Conservation (phyloP, 2,113 vertebrate species). For the Nothoprocta pentlandii region DNA sequence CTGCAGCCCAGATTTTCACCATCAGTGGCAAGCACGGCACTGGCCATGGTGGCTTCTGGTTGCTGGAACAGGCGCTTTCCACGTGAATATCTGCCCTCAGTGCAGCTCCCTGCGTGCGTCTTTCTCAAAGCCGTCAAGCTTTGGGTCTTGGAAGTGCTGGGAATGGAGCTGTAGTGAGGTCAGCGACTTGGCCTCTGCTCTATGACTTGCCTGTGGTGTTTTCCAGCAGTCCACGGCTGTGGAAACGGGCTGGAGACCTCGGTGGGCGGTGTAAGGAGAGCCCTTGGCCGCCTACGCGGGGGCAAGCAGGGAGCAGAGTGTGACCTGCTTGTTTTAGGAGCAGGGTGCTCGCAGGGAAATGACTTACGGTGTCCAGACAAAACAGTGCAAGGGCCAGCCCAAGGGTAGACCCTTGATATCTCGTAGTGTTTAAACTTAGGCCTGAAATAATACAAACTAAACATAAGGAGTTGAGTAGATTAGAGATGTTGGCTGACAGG, state of each 20-base stretch:
- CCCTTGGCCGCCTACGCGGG: fast-evolving
- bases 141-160: neutral
- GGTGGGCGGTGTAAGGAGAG: neutral
- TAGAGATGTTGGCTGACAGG: neutral
- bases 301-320: neutral
- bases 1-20: neutral
- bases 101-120: neutral
- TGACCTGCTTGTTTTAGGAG: neutral
- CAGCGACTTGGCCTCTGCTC: neutral
- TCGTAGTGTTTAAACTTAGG: neutral
- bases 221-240: neutral
- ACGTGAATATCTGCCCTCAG: neutral
- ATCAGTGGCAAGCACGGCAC: neutral
- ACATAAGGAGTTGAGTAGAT: neutral
- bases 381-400: neutral
- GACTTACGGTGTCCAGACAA: slow-evolving; percentile 2
- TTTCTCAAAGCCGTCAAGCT: neutral
- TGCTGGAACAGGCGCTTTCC: fast-evolving
- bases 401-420: neutral
- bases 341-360: neutral
- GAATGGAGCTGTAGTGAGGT: neutral
- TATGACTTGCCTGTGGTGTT: neutral
- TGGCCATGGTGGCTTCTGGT: fast-evolving
- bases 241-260: neutral
- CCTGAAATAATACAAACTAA: neutral